phyloP scores from a whole-genome alignment of 2,888 invertebrate species.

The Harpalus rufipes region DNA sequence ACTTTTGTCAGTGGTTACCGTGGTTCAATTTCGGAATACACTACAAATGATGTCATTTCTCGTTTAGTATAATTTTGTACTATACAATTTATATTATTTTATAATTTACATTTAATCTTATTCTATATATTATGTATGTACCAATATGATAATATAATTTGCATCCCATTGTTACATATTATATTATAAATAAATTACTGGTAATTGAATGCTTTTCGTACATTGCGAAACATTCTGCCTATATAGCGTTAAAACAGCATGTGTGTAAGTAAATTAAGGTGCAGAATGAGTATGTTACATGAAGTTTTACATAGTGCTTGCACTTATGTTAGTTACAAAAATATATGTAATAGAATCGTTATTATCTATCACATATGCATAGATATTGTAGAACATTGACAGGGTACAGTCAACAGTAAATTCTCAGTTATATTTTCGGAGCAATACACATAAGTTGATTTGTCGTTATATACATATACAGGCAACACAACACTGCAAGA shows the following conservation, averaged over 20 bases:
- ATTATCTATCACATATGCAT: conserved; percentile 15
- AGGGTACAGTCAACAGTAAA: conserved; percentile 14
- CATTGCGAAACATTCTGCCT: not conserved
- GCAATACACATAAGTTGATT: not conserved
- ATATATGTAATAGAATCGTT: conserved; percentile 22
- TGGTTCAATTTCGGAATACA: no score
- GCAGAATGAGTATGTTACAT: conserved; percentile 56
- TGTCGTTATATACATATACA: not conserved
- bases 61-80: no score
- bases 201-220: no score
- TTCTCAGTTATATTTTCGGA: conserved; percentile 4
- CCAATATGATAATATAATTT: no score
- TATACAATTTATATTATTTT: no score
- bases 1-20: no score
- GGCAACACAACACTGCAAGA: conserved; percentile 41
- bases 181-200: no score
- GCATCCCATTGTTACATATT: no score
- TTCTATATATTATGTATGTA: no score
- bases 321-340: conserved; percentile 36
- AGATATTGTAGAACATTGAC: conserved; percentile 11
- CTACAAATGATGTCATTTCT: no score
- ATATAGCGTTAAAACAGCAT: not conserved
- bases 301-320: conserved; percentile 36
- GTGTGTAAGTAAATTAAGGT: conserved; percentile 31
- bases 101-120: no score